Evolutionary conservation across 1,140 invertebrate species (phyloP).

Genomic region (Euwallacea fornicatus): DNA sequence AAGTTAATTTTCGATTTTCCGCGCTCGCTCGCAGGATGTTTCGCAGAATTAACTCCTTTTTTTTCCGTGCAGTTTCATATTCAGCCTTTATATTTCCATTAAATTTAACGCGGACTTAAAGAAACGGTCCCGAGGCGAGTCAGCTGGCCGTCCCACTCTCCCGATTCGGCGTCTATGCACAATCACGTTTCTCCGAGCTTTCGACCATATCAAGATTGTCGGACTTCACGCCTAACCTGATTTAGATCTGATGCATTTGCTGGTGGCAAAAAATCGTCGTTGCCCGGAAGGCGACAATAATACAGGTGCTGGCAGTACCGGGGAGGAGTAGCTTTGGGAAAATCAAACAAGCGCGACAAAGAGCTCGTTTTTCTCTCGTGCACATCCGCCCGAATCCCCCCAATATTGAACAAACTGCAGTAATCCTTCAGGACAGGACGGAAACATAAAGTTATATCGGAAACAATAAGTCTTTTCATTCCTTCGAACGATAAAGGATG

Average conservation of each 20-base stretch:
- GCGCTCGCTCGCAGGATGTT: neutral
- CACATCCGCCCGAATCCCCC: neutral
- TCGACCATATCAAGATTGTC: constrained; percentile 10
- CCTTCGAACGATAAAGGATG: constrained; percentile 10
- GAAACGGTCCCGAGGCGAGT: neutral
- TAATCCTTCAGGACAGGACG: neutral
- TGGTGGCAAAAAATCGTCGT: constrained; percentile 6
- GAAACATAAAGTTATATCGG: neutral
- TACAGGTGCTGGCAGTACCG: neutral
- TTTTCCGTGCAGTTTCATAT: neutral
- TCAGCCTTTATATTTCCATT: constrained; percentile 1
- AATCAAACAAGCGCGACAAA: neutral
- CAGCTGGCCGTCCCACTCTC: neutral
- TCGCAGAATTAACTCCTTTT: neutral
- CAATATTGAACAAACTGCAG: neutral
- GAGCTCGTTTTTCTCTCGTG: neutral
- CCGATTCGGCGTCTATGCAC: constrained; percentile 1
- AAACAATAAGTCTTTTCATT: constrained; percentile 25
- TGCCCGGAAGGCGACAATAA: neutral
- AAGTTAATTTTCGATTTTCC: constrained; percentile 18
- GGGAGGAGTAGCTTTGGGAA: neutral
- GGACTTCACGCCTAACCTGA: constrained; percentile 7
- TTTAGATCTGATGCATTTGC: constrained; percentile 10
- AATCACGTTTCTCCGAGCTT: constrained; percentile 6
- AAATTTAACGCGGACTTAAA: neutral